Base-by-base conservation (phyloP, 2,888 invertebrate species). In the Acronicta leporina region DNA sequence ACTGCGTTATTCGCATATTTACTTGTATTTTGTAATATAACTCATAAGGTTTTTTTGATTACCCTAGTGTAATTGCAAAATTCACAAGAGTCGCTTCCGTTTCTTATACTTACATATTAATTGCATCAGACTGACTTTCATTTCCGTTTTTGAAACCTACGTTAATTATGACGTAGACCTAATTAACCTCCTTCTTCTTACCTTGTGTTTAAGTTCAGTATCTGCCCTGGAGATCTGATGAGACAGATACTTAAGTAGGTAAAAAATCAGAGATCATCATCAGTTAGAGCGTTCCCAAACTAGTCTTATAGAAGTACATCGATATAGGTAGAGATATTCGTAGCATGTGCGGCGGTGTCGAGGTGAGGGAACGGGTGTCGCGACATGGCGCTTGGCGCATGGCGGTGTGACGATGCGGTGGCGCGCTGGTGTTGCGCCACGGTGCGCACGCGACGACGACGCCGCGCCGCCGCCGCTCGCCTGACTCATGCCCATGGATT, bases 401-500 rank as follows among this genome's bases (percentile, higher is more conserved):
- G 38, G 38, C 38, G 38, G 38, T 38, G 38, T 38, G 38, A 38
- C 38, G 50, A 33, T 16, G 48, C 47, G 63, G 73, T 40, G 59
- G 60, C 51, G 13, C 35, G 48, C 33, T 49, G 51, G 51, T 47
- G 73, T 68, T 68, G 73, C 68, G 68, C 60, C 68, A 82, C 73
- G 68, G 60, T 41, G 71, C 65, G 73, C 75, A 73, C 79, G 78
- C 79, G 68, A 58, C 73, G 52, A 63, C 80, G 85, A 74, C 81
- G 77, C 80, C 75, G 67, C 63, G 71, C 77, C 81, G 81, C 75
- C 81, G 81, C 76, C 85, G 83, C 76, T 55, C 77, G 79, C 75
- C 83, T 93, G 93, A 93, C 90, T 93, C 93, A 93, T 86, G 90
- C 84, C 77, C 85, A 75, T 85, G 91, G 91, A 92, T 90, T 92